Base-by-base conservation (phyloP, 2,888 invertebrate species). In the Cataglyphis livida region DNA sequence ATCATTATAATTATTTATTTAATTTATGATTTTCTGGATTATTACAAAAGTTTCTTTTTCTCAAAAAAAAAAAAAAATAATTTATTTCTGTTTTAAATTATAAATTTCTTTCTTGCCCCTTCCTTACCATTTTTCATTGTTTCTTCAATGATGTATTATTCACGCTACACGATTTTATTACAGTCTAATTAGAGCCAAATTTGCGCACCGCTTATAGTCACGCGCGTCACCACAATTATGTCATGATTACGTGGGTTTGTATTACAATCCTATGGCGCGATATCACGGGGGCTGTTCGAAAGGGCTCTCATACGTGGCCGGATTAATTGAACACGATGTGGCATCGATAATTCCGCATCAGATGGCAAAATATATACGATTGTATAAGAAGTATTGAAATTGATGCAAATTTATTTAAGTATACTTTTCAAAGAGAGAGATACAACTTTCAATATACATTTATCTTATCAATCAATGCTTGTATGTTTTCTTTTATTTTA, bases 131-230 rank as follows among this genome's bases (percentile, higher is more conserved):
- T 21, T 12, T 32, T 12, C 7, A 0, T 62, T 1, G 9, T 35
- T 35, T 35, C 25, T 28, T 75, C 38, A 25, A n/a, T 57, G 35
- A 64, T 38, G 32, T 48, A 9, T 10, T 1, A 32, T 7, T 78
- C 21, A 41, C 9, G 71, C 41, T 35, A 9, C 28, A 3, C 48
- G 62, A 71, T 71, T 82, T 82, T 71, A 71, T 64, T 44, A 51
- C 51, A 51, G 57, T 48, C 28, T 70, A 82, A 82, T 83, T 83
- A 82, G 82, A 65, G 44, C 70, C 71, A 51, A 82, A 79, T 79
- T 57, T 32, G 44, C 71, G 35, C 71, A 25, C 38, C 71, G 44
- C 59, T 59, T 35, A 44, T 59, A 71, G 78, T 59, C 32, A 44
- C 41, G 35, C n/a, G 51, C 57, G 71, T 59, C 59, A 59, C 78